Base-by-base conservation (phyloP, 2,113 vertebrate species). In the Mandrillus leucophaeus region DNA sequence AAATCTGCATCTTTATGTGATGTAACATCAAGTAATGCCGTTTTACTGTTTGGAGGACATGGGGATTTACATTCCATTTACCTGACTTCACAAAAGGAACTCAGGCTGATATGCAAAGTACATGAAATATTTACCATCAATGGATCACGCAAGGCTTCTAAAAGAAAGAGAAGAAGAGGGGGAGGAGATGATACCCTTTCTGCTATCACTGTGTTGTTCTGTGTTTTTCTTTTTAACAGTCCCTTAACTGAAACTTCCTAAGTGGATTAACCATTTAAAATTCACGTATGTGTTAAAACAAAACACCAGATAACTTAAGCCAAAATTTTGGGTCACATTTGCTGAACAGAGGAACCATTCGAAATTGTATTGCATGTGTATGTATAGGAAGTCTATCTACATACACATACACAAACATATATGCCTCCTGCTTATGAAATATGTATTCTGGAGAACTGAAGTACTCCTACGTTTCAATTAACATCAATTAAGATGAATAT, bases 1-100 rank as follows among this genome's bases (percentile, higher is more conserved):
- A 98, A 99, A 99, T 99, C 99, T 99, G 99, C 99, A 99, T 99
- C 99, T 99, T 99, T 99, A 99, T 99, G 99, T 98, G 98, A 99
- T 99, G 98, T 98, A 99, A 99, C 99, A 99, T 99, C 99, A 99
- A 99, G 99, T 99, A 99, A 99, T 99, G 99, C 99, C 98, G 98
- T 99, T 99, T 99, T 99, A 99, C 99, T 99, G 98, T 99, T 98
- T 99, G 98, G 99, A 99, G 99, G 98, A 99, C 98, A 98, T 98
- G 98, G 98, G 99, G 99, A 99, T 99, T 99, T 99, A 99, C 99
- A 99, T 99, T 99, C 99, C 99, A 99, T 99, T 99, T 99, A 99
- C 99, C 99, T 99, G 99, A 98, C 98, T 98, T 98, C 98, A 98
- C 98, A 98, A 98, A 99, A 98, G 98, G 98, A 99, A 98, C 99